A percentile compares a stretch with the other conserved stretches of the same genome.
These are phyloP conservation scores for Jacana jacana DNA, from an alignment of 2,113 vertebrate species.

Conservation along the genomic window DNA sequence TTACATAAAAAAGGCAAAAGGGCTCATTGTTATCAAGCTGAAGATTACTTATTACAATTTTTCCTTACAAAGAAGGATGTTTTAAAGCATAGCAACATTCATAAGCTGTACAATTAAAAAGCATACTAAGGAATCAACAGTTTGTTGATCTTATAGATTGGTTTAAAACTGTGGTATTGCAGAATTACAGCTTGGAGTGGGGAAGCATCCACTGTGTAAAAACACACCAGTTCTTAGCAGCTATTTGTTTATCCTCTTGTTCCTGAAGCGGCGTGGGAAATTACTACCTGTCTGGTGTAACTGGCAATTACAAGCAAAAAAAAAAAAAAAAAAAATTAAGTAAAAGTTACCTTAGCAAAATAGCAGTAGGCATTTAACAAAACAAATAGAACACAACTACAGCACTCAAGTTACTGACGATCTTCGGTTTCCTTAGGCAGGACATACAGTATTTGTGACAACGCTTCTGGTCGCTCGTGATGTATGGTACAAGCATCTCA, in stretches of 20 bases:
- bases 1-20: background rate
- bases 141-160: background rate
- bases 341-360: background rate
- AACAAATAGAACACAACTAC: background rate
- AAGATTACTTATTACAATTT: background rate
- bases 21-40: background rate
- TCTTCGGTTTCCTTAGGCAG: background rate
- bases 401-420: background rate
- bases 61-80: background rate
- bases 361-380: background rate
- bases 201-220: background rate
- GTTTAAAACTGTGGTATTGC: background rate
- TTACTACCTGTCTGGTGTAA: constrained; percentile 6
- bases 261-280: constrained; percentile 39
- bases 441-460: background rate
- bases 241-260: background rate
- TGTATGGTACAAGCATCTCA: background rate
- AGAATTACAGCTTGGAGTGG: background rate
- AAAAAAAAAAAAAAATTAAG: background rate
- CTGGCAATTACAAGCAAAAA: background rate
- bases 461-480: background rate
- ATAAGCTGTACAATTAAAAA: background rate
- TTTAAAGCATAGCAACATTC: constrained; percentile 5
- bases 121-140: background rate
- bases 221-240: background rate